Evolutionary conservation across 2,888 invertebrate genomes (phyloP), one percentile per base, ranked within the genome.

Genomic region (Pteria penguin): DNA sequence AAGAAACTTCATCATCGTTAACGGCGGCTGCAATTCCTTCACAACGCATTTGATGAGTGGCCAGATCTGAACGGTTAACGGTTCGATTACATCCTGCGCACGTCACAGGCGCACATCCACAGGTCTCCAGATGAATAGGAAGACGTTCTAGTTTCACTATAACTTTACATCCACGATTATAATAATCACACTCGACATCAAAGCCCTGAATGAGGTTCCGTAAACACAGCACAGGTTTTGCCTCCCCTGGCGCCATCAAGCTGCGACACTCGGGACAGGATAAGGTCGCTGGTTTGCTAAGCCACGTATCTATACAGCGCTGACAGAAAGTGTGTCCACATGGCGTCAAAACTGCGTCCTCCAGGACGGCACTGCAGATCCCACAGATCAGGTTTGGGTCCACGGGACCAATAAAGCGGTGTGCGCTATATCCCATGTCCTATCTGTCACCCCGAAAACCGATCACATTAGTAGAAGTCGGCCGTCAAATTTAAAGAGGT

Each of bases 21-120:
- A 87, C 66, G 0, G 85, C 93, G 92, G 95, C 92, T 93, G 95
- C 93, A 24, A 90, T 87, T 11, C 83, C 89, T n/a, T 85, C 82
- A 70, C 91, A 91, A 18, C 80, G 66, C 55, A 88, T 84, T 69
- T 90, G 90, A 73, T 91, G 91, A 1, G 82, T 75, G 0, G 89
- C 83, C 24, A 91, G 82, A 52, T 89, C 85, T 24, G 81, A 78
- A 29, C 86, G 78, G 70, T 82, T 84, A 4, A 91, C 84, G 2
- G 78, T 81, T 27, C 72, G 67, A 24, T 74, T 81, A 78, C 91
- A 91, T 0, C 90, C 90, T 0, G 86, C 88, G 78, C 91, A 91
- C n/a, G 85, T 69, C 4, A 90, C 86, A 2, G 87, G 86, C 4
- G 80, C 82, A 70, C 84, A 87, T 1, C 84, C 82, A 66, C 91